Conservation (phyloP, 2,113 vertebrate species). For the Notechis scutatus region DNA sequence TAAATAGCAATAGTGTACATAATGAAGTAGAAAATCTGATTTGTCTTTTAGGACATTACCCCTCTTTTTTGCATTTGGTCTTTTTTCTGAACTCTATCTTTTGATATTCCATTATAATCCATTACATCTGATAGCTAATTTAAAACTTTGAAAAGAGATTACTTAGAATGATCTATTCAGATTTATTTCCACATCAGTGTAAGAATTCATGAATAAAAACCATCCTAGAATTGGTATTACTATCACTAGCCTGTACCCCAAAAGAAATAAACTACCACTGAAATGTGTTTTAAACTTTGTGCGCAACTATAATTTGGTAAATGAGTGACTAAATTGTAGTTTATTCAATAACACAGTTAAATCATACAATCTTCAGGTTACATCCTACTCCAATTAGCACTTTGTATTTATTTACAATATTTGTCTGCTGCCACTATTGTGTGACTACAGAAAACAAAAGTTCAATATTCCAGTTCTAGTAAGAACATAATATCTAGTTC, state of each 20-base stretch:
- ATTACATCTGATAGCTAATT: background rate
- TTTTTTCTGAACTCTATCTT: background rate
- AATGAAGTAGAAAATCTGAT: background rate
- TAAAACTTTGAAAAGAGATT: background rate
- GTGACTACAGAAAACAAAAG: background rate
- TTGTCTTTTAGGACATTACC: background rate
- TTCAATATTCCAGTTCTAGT: background rate
- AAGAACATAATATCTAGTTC: background rate
- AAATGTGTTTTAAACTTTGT: background rate
- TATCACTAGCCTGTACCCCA: background rate
- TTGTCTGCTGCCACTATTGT: background rate
- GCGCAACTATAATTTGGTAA: background rate
- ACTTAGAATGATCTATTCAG: background rate
- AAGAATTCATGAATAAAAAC: background rate
- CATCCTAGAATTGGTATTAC: background rate
- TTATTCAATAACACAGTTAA: background rate
- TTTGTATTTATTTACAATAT: background rate
- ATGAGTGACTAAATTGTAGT: background rate
- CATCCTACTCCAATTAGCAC: background rate
- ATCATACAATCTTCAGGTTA: background rate
- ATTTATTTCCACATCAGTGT: background rate
- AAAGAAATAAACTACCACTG: background rate
- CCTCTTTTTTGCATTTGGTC: background rate
- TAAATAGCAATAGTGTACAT: background rate
- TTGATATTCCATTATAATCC: background rate